Evolutionary conservation across 2,797 vertebrate species (phyloP).

Genomic region (Amblyraja radiata): DNA sequence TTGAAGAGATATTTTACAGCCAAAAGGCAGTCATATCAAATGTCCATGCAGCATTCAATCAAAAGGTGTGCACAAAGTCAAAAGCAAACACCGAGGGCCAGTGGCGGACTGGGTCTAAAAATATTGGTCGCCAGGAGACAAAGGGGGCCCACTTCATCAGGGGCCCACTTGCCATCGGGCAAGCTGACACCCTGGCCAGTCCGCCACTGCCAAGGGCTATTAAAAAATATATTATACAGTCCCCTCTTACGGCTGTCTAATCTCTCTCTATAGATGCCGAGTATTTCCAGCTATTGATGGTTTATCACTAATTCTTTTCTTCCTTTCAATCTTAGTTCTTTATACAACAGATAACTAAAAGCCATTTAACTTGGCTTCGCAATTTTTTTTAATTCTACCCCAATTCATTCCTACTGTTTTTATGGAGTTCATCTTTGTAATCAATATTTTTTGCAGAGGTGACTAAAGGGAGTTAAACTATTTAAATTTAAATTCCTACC

Average conservation of each 20-base stretch:
- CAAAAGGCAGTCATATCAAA: neutral
- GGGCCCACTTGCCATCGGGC: too few species aligned
- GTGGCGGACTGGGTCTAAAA: too few species aligned
- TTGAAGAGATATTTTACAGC: neutral
- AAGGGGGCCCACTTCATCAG: too few species aligned
- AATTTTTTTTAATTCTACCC: neutral
- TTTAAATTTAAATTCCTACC: constrained; percentile 26
- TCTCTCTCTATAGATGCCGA: too few species aligned
- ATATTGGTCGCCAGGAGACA: too few species aligned
- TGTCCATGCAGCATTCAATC: neutral
- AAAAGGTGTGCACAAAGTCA: neutral
- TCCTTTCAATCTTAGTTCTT: neutral
- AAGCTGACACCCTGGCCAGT: too few species aligned
- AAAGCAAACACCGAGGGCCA: neutral
- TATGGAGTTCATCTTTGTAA: neutral
- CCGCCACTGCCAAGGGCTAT: neutral
- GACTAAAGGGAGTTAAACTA: neutral
- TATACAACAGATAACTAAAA: neutral
- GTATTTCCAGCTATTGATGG: too few species aligned
- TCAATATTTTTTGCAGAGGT: neutral
- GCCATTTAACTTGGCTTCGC: neutral
- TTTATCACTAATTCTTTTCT: neutral
- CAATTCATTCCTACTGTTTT: neutral
- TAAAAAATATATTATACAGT: neutral
- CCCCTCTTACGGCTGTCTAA: neutral